Conservation (phyloP, 2,113 vertebrate genomes). For the Phalacrocorax pelagicus region DNA sequence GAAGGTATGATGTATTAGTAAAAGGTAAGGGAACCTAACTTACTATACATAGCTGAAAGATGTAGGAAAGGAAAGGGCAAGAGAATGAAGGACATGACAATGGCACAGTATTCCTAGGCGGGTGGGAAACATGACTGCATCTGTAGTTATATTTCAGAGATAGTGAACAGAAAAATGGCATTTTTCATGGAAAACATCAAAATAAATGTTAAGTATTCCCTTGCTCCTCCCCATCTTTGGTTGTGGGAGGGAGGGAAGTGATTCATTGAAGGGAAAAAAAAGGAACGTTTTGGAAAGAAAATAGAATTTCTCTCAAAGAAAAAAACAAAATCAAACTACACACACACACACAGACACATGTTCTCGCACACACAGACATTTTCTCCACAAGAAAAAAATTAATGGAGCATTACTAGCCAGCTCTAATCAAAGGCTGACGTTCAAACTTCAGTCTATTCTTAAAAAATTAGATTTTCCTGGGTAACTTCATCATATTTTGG, state of each 20-base stretch:
- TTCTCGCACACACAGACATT: neutral
- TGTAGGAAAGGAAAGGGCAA: neutral
- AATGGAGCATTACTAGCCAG: neutral
- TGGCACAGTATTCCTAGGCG: neutral
- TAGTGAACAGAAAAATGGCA: neutral
- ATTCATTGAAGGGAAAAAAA: neutral
- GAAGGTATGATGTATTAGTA: conserved; percentile 39
- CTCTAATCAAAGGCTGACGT: neutral
- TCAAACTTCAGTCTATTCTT: neutral
- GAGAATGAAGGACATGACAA: neutral
- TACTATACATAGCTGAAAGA: neutral
- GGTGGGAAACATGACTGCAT: neutral
- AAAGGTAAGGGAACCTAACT: conserved; percentile 12
- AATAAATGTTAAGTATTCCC: neutral
- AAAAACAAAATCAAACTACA: neutral
- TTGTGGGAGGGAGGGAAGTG: neutral
- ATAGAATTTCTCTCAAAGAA: neutral
- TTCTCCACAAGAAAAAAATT: neutral
- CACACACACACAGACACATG: neutral
- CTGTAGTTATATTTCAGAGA: neutral
- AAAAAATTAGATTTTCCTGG: neutral
- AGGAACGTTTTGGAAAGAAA: neutral
- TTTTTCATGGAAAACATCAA: neutral
- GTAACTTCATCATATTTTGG: neutral
- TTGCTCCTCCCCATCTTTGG: neutral